Evolutionary conservation across 1,140 invertebrate genomes (phyloP), one percentile per base, ranked within the genome.

Genomic region (Drosophila lacertosa): DNA sequence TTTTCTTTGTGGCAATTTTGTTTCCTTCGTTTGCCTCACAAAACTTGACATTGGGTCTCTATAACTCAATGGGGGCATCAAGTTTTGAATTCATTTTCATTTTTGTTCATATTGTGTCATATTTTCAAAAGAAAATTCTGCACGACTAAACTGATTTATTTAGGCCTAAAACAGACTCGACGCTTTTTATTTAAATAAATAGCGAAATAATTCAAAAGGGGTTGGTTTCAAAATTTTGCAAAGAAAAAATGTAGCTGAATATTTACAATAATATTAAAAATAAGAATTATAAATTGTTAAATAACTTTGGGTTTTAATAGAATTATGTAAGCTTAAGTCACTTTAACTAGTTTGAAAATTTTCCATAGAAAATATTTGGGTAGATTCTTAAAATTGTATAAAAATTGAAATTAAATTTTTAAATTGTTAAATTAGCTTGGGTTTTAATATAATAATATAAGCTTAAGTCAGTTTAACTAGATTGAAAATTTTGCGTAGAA

Each of bases 91-190:
- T 63, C n/a, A 9, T 45, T 18, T 35, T 63, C 29, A 37, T 65
- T 58, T 20, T 13, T 32, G 35, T 55, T 64, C 22, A 35, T 59
- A 32, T 74, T 70, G 32, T 62, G 22, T 66, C 44, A 22, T 44
- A 42, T 62, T 62, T 58, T 59, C 65, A 64, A 57, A 22, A 40
- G 50, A 47, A 70, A 79, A 54, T 79, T 74, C 65, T 71, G 77
- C 77, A 71, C 66, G 77, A 75, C 22, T 71, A 44, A 47, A 74
- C 63, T 59, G 60, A 79, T 74, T 57, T 74, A 39, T 62, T 58
- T 58, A 44, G 50, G 58, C 48, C 45, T 42, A 22, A 15, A 15
- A 60, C 47, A 35, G 58, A 9, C 45, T 15, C 15, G 9, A n/a
- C n/a, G 9, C 5, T 16, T 29, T 70, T 53, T 57, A 47, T 76